These are phyloP conservation scores for Butastur rufipennis DNA, from an alignment of 2,113 vertebrate species.

Conservation along the genomic window DNA sequence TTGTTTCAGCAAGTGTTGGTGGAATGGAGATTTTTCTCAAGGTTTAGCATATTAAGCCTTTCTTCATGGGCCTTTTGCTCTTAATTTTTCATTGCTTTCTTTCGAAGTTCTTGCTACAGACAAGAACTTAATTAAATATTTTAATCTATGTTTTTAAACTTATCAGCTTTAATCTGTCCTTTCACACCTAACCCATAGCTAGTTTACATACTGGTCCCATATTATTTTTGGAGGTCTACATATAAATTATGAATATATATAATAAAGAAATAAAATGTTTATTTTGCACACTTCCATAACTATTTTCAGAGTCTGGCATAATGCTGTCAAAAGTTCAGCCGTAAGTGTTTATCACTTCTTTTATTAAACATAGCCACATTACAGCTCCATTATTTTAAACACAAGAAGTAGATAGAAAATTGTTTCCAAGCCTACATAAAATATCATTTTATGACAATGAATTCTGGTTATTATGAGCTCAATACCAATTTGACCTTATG, in stretches of 20 bases:
- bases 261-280: neutral
- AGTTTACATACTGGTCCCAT: neutral
- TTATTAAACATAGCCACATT: neutral
- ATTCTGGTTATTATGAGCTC: neutral
- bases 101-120: neutral
- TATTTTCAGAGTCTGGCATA: neutral
- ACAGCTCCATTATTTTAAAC: neutral
- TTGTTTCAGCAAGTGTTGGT: neutral
- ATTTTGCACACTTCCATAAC: neutral
- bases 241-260: neutral
- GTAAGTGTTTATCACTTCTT: neutral
- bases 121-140: neutral
- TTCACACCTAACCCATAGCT: neutral
- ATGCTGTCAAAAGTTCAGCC: neutral
- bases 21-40: neutral
- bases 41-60: neutral
- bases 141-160: neutral
- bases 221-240: neutral
- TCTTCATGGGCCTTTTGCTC: neutral
- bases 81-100: neutral
- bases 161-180: neutral
- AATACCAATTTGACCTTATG: neutral
- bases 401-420: neutral
- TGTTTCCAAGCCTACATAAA: neutral
- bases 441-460: neutral